Evolutionary conservation across 1,140 invertebrate species (phyloP).

Genomic region (Octopus sinensis): DNA sequence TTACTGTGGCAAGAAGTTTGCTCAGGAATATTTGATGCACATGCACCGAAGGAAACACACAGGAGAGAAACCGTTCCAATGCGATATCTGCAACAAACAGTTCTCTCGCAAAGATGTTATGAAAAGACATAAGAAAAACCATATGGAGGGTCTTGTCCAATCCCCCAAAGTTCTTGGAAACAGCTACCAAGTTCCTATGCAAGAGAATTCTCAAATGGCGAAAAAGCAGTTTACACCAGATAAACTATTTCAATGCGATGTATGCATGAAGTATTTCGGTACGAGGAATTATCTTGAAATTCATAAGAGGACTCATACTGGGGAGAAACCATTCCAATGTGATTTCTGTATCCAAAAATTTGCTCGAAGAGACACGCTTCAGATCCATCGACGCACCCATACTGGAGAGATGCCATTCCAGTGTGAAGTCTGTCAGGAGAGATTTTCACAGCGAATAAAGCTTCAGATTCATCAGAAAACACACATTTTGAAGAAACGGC

Average conservation of each 20-base stretch:
- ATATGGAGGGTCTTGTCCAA: constrained; percentile 48
- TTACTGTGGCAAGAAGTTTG: background rate
- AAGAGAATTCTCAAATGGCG: background rate
- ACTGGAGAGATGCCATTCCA: constrained; percentile 11
- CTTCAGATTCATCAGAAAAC: constrained; percentile 66
- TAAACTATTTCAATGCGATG: constrained; percentile 21
- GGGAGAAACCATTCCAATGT: constrained; percentile 84
- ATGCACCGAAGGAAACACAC: background rate
- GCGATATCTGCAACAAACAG: constrained; percentile 81
- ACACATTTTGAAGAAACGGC: constrained; percentile 73
- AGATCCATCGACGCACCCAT: background rate
- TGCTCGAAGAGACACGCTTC: background rate
- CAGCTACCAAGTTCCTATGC: background rate
- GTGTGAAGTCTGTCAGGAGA: background rate
- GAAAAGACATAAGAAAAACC: constrained; percentile 83
- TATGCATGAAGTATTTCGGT: constrained; percentile 34
- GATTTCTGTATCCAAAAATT: constrained; percentile 66
- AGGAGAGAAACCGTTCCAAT: constrained; percentile 82
- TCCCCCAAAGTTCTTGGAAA: constrained; percentile 7
- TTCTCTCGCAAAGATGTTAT: constrained; percentile 84
- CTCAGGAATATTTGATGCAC: background rate
- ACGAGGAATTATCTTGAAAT: constrained; percentile 28
- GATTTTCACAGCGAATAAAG: constrained; percentile 73
- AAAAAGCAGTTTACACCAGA: background rate
- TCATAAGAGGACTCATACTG: constrained; percentile 64